Conservation (phyloP, 2,797 vertebrate species). For the Lindbergichthys nudifrons region DNA sequence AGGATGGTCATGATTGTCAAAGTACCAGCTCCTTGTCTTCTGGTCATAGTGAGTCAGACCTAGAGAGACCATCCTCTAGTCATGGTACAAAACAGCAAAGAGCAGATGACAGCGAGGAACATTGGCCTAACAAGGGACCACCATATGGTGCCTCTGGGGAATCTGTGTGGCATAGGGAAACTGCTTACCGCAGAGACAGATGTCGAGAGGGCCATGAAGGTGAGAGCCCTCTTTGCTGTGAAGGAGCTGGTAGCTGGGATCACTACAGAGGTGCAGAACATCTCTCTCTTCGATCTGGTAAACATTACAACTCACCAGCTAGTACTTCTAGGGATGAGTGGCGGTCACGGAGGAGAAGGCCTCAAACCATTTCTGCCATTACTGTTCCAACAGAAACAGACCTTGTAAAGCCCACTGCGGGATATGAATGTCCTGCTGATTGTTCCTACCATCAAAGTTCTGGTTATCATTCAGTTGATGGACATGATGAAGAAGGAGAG, state of each 20-base stretch:
- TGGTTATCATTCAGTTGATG: slow-evolving; percentile 74
- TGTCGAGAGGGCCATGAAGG: slow-evolving; percentile 70
- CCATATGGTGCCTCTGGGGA: slow-evolving; percentile 32
- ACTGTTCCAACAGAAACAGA: slow-evolving; percentile 33
- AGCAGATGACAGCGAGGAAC: slow-evolving; percentile 38
- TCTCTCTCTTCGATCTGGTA: slow-evolving; percentile 57
- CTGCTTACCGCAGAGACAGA: slow-evolving; percentile 58
- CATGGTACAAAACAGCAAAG: slow-evolving; percentile 48
- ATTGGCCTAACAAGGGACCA: slow-evolving; percentile 54
- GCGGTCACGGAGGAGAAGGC: slow-evolving; percentile 59
- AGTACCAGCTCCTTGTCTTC: slow-evolving; percentile 86
- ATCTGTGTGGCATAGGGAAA: slow-evolving; percentile 65
- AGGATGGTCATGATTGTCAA: slow-evolving; percentile 79
- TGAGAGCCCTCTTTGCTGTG: slow-evolving; percentile 45
- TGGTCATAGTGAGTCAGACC: slow-evolving; percentile 82
- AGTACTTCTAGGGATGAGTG: slow-evolving; percentile 75
- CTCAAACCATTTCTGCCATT: slow-evolving; percentile 56
- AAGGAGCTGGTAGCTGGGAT: slow-evolving; percentile 65
- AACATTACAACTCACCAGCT: slow-evolving; percentile 78
- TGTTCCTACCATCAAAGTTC: slow-evolving; percentile 71
- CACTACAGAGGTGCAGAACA: slow-evolving; percentile 62
- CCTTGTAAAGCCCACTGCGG: slow-evolving; percentile 41
- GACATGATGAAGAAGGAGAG: slow-evolving; percentile 45
- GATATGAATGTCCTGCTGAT: slow-evolving; percentile 57
- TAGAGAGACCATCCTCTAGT: slow-evolving; percentile 66